Percentiles rank a stretch among this genome's conserved stretches.
These are phyloP conservation scores for Stenotaenia linearis DNA, from an alignment of 2,888 invertebrate genomes.

Conservation along the genomic window DNA sequence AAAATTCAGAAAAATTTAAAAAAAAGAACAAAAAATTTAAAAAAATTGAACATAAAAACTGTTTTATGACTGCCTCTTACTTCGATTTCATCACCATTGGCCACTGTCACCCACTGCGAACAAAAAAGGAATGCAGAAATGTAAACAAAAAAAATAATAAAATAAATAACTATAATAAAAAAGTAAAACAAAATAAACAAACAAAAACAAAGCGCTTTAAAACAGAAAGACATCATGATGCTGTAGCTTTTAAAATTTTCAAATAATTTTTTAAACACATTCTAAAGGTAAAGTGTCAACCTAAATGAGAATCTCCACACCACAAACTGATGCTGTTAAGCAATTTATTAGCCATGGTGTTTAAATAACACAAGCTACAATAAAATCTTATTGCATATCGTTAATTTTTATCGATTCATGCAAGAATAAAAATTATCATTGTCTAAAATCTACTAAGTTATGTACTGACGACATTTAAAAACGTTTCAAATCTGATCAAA, in stretches of 20 bases:
- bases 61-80: conserved; percentile 21
- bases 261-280: no score
- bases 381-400: not conserved
- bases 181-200: not conserved
- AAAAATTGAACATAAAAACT: conserved; percentile 24
- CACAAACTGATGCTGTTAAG: not conserved
- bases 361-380: not conserved
- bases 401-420: not conserved
- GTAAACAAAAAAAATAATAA: conserved; percentile 10
- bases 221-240: conserved; percentile 27
- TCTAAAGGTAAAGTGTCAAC: not conserved
- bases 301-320: not conserved
- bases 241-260: not conserved
- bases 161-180: not conserved
- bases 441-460: no score
- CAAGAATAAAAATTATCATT: not conserved
- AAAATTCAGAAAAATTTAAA: conserved; percentile 30
- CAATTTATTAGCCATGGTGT: not conserved
- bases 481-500: not conserved
- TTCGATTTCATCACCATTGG: conserved; percentile 41
- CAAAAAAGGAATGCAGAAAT: not conserved
- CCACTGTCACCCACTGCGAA: conserved; percentile 27
- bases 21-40: not conserved
- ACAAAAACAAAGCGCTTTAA: not conserved
- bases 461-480: not conserved